Evolutionary conservation across 2,888 invertebrate genomes (phyloP).

Genomic region (Parnassius mnemosyne): DNA sequence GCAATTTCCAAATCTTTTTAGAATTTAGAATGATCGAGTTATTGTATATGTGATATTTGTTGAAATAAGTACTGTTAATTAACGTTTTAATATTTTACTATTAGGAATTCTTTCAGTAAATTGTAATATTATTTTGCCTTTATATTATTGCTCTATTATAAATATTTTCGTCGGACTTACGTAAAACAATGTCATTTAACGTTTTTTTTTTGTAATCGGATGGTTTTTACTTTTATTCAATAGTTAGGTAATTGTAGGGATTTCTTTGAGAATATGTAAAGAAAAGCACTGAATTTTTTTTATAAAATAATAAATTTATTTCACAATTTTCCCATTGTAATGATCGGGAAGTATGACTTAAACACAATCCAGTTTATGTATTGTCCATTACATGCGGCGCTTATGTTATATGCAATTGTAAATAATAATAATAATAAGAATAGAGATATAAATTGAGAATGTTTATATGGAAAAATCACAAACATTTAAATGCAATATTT

Average conservation of each 20-base stretch:
- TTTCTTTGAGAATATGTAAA: conserved; percentile 21
- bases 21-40: too few relatives aligned
- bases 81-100: too few relatives aligned
- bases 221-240: too few relatives aligned
- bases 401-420: conserved; percentile 48
- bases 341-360: conserved; percentile 46
- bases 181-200: too few relatives aligned
- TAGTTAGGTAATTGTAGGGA: too few relatives aligned
- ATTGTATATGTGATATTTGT: too few relatives aligned
- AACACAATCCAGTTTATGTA: conserved; percentile 70
- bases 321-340: conserved; percentile 54
- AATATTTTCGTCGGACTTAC: too few relatives aligned
- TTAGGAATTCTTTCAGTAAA: too few relatives aligned
- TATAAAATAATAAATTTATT: conserved; percentile 71
- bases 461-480: conserved; percentile 63
- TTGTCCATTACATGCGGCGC: conserved; percentile 62
- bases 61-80: too few relatives aligned
- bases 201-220: too few relatives aligned
- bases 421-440: conserved; percentile 46
- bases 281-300: conserved; percentile 38
- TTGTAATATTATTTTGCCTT: too few relatives aligned
- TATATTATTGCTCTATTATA: too few relatives aligned
- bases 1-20: neutral
- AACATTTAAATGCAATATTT: conserved; percentile 77
- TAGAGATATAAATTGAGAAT: conserved; percentile 37